A percentile compares a stretch with the other conserved stretches of the same genome.
phyloP scores from a whole-genome alignment of 2,113 vertebrate genomes.

The Nannospalax galili region DNA sequence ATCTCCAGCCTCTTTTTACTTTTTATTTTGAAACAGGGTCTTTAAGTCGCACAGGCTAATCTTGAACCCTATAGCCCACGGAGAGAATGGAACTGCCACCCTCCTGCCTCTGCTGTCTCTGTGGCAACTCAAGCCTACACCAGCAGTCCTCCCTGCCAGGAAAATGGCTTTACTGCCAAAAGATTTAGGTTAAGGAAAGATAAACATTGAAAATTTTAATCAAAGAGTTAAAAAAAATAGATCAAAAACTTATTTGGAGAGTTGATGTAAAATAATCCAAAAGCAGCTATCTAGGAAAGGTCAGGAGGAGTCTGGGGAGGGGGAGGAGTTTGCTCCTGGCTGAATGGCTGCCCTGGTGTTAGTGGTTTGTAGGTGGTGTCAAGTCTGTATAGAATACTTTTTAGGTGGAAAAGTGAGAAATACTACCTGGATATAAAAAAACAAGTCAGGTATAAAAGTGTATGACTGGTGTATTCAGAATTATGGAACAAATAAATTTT shows the following conservation, averaged over 20 bases:
- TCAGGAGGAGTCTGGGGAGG: not conserved
- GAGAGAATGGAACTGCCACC: too few relatives aligned
- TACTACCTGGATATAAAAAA: not conserved
- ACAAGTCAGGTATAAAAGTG: not conserved
- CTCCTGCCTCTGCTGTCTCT: not conserved
- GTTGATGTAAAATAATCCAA: not conserved
- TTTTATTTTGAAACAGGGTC: not conserved
- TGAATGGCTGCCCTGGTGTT: not conserved
- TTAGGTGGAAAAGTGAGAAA: not conserved
- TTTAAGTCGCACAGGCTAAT: not conserved
- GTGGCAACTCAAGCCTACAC: not conserved
- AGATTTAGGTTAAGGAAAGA: not conserved
- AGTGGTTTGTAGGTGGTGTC: not conserved
- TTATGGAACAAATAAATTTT: conserved; percentile 21
- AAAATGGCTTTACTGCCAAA: not conserved
- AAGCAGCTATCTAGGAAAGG: not conserved
- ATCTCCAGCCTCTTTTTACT: too few relatives aligned
- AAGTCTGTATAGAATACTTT: not conserved
- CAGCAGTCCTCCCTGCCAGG: not conserved
- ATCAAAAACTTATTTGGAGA: not conserved
- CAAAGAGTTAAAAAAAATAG: not conserved
- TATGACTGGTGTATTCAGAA: not conserved
- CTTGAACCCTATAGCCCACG: too few relatives aligned
- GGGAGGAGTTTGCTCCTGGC: not conserved
- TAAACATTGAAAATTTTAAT: not conserved